These are phyloP conservation scores for Habroteleia sp. DNA, from an alignment of 2,888 invertebrate genomes.

Conservation along the genomic window DNA sequence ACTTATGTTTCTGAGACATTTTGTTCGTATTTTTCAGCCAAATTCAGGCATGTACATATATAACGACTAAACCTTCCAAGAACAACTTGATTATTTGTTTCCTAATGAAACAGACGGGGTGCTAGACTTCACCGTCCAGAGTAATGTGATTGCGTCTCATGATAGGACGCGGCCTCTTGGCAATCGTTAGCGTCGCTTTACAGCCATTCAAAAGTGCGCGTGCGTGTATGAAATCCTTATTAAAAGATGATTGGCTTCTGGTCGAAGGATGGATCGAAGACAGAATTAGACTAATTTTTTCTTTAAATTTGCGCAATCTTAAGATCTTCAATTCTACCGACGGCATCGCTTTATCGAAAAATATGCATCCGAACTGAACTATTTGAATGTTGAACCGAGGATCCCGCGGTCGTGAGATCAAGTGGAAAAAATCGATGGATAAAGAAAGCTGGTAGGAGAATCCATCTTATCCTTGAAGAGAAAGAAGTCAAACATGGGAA, in stretches of 20 bases:
- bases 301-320: no score
- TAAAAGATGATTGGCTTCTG: constrained; percentile 44
- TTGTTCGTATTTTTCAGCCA: constrained; percentile 11
- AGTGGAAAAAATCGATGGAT: constrained; percentile 30
- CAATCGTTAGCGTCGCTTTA: constrained; percentile 77
- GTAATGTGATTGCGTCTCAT: constrained; percentile 77
- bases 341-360: no score
- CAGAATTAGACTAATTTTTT: no score
- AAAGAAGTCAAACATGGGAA: constrained; percentile 77
- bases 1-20: constrained; percentile 8
- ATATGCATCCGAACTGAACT: no score
- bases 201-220: constrained; percentile 47
- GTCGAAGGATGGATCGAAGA: constrained; percentile 14
- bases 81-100: constrained; percentile 62
- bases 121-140: constrained; percentile 77
- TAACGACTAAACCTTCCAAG: constrained; percentile 57
- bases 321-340: no score
- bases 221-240: constrained; percentile 52
- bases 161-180: constrained; percentile 75
- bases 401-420: constrained; percentile 10
- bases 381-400: constrained; percentile 20
- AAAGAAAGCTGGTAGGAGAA: constrained; percentile 38
- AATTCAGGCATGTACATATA: constrained; percentile 31
- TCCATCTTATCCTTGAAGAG: constrained; percentile 77
- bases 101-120: constrained; percentile 76